Conservation (phyloP, 2,113 vertebrate species). For the Loxodonta africana region DNA sequence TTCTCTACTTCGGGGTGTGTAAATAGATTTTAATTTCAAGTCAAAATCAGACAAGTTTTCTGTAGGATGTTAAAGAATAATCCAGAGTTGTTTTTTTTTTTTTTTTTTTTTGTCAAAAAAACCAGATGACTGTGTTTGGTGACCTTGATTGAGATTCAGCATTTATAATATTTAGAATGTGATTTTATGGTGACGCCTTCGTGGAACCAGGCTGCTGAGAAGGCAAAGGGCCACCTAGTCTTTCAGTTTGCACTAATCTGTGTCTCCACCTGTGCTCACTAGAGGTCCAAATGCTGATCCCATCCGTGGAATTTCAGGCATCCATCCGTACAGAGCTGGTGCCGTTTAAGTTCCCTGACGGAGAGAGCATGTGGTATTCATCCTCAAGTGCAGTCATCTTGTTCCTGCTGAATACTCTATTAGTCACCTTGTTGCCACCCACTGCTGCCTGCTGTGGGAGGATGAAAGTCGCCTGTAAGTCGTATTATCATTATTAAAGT, state of each 20-base stretch:
- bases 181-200: not conserved
- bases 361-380: not conserved
- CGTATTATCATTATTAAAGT: not conserved
- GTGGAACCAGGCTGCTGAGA: not conserved
- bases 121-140: not conserved
- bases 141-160: not conserved
- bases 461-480: not conserved
- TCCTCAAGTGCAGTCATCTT: not conserved
- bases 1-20: not conserved
- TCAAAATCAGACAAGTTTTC: not conserved
- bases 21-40: not conserved
- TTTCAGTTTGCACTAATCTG: not conserved
- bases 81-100: not conserved
- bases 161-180: not conserved
- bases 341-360: not conserved
- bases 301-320: not conserved
- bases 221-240: too few relatives aligned
- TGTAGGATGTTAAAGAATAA: conserved; percentile 32
- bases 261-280: not conserved
- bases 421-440: not conserved
- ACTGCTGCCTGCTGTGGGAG: not conserved
- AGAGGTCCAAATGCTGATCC: not conserved
- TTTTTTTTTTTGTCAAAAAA: not conserved
- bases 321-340: not conserved
- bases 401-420: not conserved